Conservation (phyloP, 2,113 vertebrate species). For the Phylloscopus trochilus region DNA sequence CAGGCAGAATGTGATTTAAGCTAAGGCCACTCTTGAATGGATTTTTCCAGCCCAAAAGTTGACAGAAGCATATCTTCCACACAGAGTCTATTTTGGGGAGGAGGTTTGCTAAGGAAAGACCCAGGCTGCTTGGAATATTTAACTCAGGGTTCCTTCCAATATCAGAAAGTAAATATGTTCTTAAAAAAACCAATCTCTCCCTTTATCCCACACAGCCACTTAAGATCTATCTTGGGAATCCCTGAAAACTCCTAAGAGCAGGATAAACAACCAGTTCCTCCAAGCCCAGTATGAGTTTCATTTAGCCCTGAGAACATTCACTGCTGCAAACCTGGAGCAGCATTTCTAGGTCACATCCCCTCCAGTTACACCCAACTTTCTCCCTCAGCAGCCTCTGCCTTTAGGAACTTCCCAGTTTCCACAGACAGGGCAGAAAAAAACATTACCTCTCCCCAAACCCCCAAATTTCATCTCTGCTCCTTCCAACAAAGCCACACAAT, state of each 20-base stretch:
- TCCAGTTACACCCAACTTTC: not conserved
- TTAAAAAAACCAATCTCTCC: not conserved
- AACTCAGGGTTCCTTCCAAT: not conserved
- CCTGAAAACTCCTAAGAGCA: not conserved
- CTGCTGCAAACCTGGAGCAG: not conserved
- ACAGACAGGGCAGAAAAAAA: accelerated
- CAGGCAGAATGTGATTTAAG: not conserved
- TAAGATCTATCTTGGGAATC: not conserved
- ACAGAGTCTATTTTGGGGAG: not conserved
- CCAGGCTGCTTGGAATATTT: not conserved
- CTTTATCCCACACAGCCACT: not conserved
- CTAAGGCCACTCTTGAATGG: not conserved
- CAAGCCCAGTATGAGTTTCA: not conserved
- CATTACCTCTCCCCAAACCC: too few relatives aligned
- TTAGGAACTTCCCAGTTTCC: not conserved
- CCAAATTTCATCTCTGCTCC: not conserved
- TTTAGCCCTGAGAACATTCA: not conserved
- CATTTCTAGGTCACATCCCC: not conserved
- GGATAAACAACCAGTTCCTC: not conserved
- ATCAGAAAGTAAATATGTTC: not conserved
- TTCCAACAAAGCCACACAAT: not conserved
- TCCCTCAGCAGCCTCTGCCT: not conserved
- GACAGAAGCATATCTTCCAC: not conserved
- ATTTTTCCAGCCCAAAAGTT: not conserved
- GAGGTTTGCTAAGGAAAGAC: not conserved